Conservation (phyloP, 2,797 vertebrate species). For the Chiloscyllium punctatum region DNA sequence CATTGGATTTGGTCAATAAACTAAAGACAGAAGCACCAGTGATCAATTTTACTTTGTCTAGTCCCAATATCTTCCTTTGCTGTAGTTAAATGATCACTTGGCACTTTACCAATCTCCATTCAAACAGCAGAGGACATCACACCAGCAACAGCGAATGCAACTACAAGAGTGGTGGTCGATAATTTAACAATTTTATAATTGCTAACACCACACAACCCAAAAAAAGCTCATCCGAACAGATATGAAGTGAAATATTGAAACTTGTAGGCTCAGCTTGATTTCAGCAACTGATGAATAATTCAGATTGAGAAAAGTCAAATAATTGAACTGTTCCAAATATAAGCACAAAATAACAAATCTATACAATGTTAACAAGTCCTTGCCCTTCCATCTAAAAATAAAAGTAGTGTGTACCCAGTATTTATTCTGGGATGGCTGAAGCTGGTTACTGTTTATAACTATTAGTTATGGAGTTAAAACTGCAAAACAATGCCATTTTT, state of each 20-base stretch:
- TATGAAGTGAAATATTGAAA: not conserved
- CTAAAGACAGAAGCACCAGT: not conserved
- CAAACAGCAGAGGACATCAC: not conserved
- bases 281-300: not conserved
- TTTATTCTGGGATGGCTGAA: not conserved
- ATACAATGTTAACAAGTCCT: not conserved
- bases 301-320: not conserved
- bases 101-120: not conserved
- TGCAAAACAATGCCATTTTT: not conserved
- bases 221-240: not conserved
- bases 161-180: not conserved
- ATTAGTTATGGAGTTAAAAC: not conserved
- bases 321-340: not conserved
- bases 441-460: not conserved
- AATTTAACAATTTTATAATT: not conserved
- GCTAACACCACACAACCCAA: not conserved
- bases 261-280: not conserved
- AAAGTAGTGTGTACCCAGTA: not conserved
- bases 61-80: not conserved
- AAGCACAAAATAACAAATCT: slow-evolving; percentile 20
- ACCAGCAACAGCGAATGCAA: not conserved
- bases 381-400: not conserved
- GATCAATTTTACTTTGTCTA: not conserved
- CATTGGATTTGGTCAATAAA: not conserved
- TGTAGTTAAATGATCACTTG: not conserved